Evolutionary conservation across 2,113 vertebrate genomes (phyloP).

Genomic region (Pollimyrus isidori): DNA sequence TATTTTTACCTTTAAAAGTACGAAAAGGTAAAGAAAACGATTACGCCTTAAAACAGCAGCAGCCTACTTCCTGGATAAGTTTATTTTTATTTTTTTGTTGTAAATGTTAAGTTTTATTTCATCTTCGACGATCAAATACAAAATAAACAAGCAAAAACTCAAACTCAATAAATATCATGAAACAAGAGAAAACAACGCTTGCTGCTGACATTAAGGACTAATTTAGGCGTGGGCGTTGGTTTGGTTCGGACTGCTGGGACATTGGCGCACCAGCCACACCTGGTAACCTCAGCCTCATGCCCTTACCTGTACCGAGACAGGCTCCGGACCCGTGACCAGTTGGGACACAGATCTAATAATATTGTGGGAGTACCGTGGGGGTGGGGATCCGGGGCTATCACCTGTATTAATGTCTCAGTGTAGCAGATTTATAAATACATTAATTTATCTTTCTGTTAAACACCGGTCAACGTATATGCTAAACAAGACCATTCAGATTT

Average conservation of each 20-base stretch:
- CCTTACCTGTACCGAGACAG: not conserved
- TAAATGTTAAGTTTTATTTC: not conserved
- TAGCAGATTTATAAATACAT: not conserved
- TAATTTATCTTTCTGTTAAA: not conserved
- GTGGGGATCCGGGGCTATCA: not conserved
- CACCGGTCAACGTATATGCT: not conserved
- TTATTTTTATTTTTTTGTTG: not conserved
- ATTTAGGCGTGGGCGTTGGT: not conserved
- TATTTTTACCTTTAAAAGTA: not conserved
- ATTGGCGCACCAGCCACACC: not conserved
- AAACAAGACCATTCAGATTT: not conserved
- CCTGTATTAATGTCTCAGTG: not conserved
- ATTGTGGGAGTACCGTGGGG: not conserved
- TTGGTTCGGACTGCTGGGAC: not conserved
- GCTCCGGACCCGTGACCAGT: not conserved
- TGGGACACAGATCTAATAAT: not conserved
- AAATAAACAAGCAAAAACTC: not conserved
- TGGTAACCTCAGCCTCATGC: too few relatives aligned
- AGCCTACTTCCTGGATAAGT: not conserved
- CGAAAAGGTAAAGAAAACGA: not conserved
- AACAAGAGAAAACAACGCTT: not conserved
- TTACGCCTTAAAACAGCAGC: not conserved
- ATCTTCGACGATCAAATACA: not conserved
- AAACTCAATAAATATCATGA: not conserved
- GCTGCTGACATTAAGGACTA: not conserved